Evolutionary conservation across 2,113 vertebrate genomes (phyloP).

Genomic region (Elachura formosa): DNA sequence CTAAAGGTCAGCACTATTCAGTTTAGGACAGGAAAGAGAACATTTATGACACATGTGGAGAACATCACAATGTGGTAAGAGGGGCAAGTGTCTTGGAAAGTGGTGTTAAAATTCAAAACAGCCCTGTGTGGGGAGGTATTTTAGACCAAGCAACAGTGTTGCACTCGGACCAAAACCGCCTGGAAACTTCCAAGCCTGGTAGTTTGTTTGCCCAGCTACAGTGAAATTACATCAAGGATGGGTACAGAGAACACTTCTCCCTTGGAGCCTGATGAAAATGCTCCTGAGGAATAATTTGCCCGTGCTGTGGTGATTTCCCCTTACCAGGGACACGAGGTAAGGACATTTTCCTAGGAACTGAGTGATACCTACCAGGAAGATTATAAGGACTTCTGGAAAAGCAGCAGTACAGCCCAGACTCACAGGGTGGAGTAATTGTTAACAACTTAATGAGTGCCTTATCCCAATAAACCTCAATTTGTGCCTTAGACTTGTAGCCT

Average conservation of each 20-base stretch:
- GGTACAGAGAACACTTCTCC: background rate
- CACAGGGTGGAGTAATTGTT: background rate
- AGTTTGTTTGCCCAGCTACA: background rate
- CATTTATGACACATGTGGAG: background rate
- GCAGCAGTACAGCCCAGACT: background rate
- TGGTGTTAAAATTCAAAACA: background rate
- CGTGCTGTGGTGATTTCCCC: fast-evolving
- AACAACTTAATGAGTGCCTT: background rate
- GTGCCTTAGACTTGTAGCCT: background rate
- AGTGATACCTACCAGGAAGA: background rate
- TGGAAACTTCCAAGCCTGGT: background rate
- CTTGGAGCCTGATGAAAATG: background rate
- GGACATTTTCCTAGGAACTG: background rate
- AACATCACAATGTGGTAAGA: background rate
- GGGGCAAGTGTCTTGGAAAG: background rate
- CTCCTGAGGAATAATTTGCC: background rate
- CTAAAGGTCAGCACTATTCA: background rate
- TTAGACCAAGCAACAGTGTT: background rate
- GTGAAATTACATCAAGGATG: background rate
- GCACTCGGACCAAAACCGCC: background rate
- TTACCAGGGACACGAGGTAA: background rate
- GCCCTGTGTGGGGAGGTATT: background rate
- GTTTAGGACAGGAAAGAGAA: background rate
- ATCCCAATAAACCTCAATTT: background rate
- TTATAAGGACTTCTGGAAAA: background rate